Conservation (phyloP, 2,113 vertebrate genomes). For the Sialia sialis region DNA sequence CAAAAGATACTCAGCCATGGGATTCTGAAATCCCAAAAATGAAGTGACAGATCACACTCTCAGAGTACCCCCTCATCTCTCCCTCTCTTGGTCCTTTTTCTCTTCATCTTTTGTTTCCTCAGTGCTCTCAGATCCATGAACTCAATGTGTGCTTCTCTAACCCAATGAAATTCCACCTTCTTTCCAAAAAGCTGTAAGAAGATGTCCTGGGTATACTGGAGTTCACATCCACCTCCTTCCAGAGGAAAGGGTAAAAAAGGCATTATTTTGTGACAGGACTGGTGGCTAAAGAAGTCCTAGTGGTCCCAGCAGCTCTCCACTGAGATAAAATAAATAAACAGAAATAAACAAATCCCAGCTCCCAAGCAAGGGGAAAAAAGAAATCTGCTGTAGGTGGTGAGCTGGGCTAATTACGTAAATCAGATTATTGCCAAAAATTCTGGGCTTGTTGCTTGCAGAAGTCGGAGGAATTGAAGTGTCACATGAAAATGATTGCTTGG, state of each 20-base stretch:
- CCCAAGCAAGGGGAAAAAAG: background rate
- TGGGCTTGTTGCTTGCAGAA: background rate
- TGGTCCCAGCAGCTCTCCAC: background rate
- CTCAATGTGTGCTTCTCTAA: background rate
- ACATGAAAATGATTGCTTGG: background rate
- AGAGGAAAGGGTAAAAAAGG: background rate
- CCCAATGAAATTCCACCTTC: background rate
- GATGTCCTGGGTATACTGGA: background rate
- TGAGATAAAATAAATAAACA: background rate
- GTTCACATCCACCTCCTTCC: background rate
- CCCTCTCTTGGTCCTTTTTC: background rate
- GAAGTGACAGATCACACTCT: background rate
- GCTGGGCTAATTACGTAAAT: background rate
- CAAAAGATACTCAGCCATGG: rapidly evolving
- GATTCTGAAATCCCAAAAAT: background rate
- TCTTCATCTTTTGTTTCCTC: background rate
- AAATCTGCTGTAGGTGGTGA: background rate
- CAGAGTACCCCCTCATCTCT: no score
- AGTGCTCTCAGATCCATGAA: background rate
- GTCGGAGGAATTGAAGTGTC: background rate
- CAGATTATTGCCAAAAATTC: background rate
- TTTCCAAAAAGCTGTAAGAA: background rate
- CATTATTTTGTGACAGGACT: background rate
- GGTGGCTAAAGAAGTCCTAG: background rate
- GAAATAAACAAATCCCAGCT: background rate